phyloP scores from a whole-genome alignment of 2,113 vertebrate species.

The Cavia aperea region DNA sequence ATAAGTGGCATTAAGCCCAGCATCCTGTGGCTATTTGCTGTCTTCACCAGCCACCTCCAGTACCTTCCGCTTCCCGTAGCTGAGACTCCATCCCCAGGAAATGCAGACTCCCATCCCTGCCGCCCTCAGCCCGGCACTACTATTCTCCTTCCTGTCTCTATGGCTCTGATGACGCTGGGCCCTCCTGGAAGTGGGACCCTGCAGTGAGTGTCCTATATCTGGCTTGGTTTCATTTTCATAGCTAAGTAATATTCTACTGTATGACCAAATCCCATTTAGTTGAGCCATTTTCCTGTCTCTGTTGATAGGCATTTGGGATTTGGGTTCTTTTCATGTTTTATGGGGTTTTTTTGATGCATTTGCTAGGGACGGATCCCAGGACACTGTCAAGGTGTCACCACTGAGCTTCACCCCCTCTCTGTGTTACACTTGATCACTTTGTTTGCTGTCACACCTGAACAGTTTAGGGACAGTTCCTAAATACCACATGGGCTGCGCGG shows the following conservation, averaged over 20 bases:
- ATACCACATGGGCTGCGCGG: neutral
- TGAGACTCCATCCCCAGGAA: neutral
- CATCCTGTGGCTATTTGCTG: neutral
- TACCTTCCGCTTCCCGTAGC: neutral
- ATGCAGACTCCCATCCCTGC: neutral
- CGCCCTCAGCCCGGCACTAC: neutral
- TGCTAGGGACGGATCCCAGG: neutral
- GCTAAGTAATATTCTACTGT: neutral
- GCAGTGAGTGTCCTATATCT: neutral
- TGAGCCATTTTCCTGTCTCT: neutral
- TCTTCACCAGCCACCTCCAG: neutral
- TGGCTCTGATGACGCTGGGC: neutral
- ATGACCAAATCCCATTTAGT: neutral
- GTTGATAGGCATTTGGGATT: neutral
- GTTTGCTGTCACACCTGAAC: neutral
- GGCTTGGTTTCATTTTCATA: neutral
- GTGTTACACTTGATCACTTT: neutral
- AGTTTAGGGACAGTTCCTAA: neutral
- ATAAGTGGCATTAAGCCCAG: neutral
- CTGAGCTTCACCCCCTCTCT: neutral
- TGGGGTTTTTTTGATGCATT: neutral
- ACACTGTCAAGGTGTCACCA: neutral
- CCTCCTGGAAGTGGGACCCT: neutral
- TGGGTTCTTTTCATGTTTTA: neutral
- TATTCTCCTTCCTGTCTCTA: neutral